A percentile compares a stretch with the other conserved stretches of the same genome.
Conservation (phyloP, 2,888 invertebrate species). For the Poecilus cupreus region DNA sequence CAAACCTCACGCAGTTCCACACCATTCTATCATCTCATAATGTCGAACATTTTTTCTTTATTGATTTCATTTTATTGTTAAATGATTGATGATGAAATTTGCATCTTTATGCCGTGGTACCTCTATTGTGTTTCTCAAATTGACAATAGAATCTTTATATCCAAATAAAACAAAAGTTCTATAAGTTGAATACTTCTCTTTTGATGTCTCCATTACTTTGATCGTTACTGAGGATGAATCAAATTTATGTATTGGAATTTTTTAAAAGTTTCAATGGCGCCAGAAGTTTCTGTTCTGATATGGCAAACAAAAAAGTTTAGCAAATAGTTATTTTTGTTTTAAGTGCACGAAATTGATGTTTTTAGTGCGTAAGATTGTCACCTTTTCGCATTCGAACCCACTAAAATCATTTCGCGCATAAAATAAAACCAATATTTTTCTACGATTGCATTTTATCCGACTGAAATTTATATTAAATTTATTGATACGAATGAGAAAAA, state of each 20-base stretch:
- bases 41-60: slow-evolving; percentile 24
- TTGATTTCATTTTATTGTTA: slow-evolving; percentile 37
- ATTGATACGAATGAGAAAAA: too few species aligned
- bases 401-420: too few species aligned
- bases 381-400: too few species aligned
- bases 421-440: too few species aligned
- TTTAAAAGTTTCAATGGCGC: background rate
- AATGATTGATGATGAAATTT: slow-evolving; percentile 40
- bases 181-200: background rate
- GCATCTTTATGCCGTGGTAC: slow-evolving; percentile 1
- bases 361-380: too few species aligned
- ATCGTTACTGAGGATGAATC: background rate
- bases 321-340: too few species aligned
- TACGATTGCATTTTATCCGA: too few species aligned
- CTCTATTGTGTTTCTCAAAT: slow-evolving; percentile 24
- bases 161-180: background rate
- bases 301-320: too few species aligned
- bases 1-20: background rate
- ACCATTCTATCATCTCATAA: slow-evolving; percentile 31
- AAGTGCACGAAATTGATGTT: too few species aligned
- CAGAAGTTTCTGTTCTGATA: too few species aligned
- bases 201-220: slow-evolving; percentile 9
- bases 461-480: too few species aligned
- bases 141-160: slow-evolving; percentile 22
- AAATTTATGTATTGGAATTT: background rate